Base-by-base conservation (phyloP, 92 coral and sea anemone species). In the Siderastrea siderea region DNA sequence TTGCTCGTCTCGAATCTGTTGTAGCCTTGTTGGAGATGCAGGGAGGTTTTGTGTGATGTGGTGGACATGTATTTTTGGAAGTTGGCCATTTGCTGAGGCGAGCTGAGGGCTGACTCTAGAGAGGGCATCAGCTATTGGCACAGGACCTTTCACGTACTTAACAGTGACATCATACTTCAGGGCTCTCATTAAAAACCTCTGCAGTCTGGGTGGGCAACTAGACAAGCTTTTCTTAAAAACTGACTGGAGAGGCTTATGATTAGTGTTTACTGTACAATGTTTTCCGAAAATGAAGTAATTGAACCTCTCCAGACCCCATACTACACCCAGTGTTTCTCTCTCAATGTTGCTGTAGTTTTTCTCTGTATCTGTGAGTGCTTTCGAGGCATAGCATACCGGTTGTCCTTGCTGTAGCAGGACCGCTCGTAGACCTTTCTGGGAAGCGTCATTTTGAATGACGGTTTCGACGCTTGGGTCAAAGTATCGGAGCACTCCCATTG, bases 191-290 rank as follows among this genome's bases (percentile, higher is more conserved):
- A 86, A 14, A 3, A 86, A 61, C 64, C 90, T 78, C 52, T 79
- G 90, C 26, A 87, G 63, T 79, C 85, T 87, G 5, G 80, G 49
- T 6, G 90, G 90, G 71, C 79, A 86, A 57, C 78, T 78, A 45
- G 72, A 16, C 17, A 78, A 47, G 13, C 68, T 60, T 65, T 79
- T 86, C 48, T 69, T 79, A 49, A 86, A 85, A 49, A 92, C 84
- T 3, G 88, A 79, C 57, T 78, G 68, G 6, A 92, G 93, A 1
- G 94, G 96, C 73, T 93, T 84, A 86, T 91, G 93, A 49, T 95
- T 92, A 16, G 90, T 90, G 51, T 90, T 84, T 90, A 26, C 38
- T 26, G 38, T 26, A 26, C 38, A 0, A 26, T 26, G 38, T 26
- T 26, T 26, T 26, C 38, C 38, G 38, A 26, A 26, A 26, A 26